These are phyloP conservation scores for Acrocephalus arundinaceus DNA, from an alignment of 2,113 vertebrate genomes.

Conservation along the genomic window DNA sequence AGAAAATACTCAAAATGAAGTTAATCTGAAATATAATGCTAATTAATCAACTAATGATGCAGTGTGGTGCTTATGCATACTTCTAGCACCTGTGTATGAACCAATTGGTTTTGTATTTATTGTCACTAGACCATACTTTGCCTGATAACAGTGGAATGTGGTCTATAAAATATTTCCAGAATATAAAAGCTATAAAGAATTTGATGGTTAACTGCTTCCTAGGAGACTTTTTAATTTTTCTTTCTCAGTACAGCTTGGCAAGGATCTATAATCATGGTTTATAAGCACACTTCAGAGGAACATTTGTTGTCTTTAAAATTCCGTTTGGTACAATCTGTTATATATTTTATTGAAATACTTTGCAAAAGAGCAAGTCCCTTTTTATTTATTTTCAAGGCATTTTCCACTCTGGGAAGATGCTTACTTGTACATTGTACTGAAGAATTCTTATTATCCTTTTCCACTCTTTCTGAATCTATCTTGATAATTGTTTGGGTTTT, in stretches of 20 bases:
- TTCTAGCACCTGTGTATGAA: not conserved
- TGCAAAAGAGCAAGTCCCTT: not conserved
- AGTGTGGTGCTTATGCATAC: not conserved
- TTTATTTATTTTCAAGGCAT: not conserved
- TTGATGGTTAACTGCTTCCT: not conserved
- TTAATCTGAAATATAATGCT: not conserved
- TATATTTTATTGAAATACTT: not conserved
- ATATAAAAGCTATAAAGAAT: not conserved
- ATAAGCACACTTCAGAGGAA: constrained; percentile 11
- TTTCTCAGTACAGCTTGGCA: not conserved
- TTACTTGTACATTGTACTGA: not conserved
- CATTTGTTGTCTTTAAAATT: constrained; percentile 35
- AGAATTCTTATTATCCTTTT: not conserved
- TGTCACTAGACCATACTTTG: not conserved
- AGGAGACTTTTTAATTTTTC: not conserved
- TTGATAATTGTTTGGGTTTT: not conserved
- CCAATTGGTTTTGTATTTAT: not conserved
- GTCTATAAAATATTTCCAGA: not conserved
- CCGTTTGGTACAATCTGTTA: constrained; percentile 31
- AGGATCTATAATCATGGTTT: not conserved
- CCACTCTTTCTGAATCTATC: not conserved
- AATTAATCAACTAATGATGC: not conserved
- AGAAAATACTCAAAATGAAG: not conserved
- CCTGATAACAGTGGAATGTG: not conserved
- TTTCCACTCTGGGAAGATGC: not conserved